These are phyloP conservation scores for Vipera latastei DNA, from an alignment of 2,797 vertebrate species.

Conservation along the genomic window DNA sequence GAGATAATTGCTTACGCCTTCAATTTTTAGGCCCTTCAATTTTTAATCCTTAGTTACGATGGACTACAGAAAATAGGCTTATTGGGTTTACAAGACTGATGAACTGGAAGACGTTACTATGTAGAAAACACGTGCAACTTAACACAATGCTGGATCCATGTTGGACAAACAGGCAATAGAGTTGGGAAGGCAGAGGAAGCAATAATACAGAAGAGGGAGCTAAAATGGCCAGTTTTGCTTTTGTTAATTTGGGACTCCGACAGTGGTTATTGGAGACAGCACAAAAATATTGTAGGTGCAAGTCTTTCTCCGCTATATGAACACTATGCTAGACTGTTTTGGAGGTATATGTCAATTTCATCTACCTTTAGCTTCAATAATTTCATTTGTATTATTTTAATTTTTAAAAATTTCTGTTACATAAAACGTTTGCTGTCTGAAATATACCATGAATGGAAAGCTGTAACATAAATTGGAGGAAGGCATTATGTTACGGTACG, in stretches of 20 bases:
- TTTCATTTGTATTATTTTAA: background rate
- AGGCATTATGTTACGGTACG: background rate
- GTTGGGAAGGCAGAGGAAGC: background rate
- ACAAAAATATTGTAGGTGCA: background rate
- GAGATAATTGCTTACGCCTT: conserved; percentile 62
- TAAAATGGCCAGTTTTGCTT: background rate
- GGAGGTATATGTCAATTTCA: background rate
- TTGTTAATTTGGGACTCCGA: too few relatives aligned
- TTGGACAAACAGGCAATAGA: background rate
- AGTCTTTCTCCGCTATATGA: background rate
- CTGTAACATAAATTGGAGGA: background rate
- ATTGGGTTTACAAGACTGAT: background rate
- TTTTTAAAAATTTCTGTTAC: background rate
- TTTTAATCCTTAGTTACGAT: conserved; percentile 52
- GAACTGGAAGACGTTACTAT: background rate
- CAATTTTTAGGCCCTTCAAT: conserved; percentile 50
- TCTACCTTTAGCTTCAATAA: background rate
- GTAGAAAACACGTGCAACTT: background rate
- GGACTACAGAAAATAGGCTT: conserved; percentile 27
- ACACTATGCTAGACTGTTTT: background rate
- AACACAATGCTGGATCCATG: background rate
- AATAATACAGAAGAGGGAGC: background rate
- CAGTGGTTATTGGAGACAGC: background rate
- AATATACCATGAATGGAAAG: background rate
- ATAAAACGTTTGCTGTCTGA: background rate